Conservation (phyloP, 2,797 vertebrate genomes). For the Heliangelus exortis region DNA sequence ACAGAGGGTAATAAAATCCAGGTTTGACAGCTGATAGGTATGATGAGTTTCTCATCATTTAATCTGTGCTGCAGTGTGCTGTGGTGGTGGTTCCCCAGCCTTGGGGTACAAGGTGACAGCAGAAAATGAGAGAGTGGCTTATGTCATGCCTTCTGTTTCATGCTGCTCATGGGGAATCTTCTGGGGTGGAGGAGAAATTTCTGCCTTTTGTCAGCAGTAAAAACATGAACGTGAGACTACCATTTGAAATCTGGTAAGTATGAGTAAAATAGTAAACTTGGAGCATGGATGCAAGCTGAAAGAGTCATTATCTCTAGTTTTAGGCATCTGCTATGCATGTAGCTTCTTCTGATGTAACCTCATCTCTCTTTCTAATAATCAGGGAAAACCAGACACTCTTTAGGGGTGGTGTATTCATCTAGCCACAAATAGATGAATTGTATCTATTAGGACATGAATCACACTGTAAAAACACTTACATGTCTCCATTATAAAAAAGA, state of each 20-base stretch:
- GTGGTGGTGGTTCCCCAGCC: background rate
- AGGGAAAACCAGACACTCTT: background rate
- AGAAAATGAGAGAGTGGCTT: background rate
- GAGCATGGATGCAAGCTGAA: background rate
- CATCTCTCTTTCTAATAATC: background rate
- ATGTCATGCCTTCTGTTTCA: background rate
- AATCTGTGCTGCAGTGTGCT: rapidly evolving
- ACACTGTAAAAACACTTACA: background rate
- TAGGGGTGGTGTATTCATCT: background rate
- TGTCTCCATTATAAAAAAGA: background rate
- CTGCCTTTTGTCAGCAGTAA: background rate
- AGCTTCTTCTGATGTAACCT: background rate
- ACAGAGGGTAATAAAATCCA: background rate
- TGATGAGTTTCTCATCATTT: background rate
- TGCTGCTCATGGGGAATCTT: background rate
- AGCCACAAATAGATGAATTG: background rate
- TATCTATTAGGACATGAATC: background rate
- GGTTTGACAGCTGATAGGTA: background rate
- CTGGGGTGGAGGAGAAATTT: background rate
- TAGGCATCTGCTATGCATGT: background rate
- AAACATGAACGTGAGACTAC: too few relatives aligned
- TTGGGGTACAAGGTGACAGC: background rate
- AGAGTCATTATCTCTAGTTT: background rate
- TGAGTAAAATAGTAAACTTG: background rate
- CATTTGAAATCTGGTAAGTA: background rate